Conservation (phyloP, 2,888 invertebrate genomes). For the Chydorus sphaericus region DNA sequence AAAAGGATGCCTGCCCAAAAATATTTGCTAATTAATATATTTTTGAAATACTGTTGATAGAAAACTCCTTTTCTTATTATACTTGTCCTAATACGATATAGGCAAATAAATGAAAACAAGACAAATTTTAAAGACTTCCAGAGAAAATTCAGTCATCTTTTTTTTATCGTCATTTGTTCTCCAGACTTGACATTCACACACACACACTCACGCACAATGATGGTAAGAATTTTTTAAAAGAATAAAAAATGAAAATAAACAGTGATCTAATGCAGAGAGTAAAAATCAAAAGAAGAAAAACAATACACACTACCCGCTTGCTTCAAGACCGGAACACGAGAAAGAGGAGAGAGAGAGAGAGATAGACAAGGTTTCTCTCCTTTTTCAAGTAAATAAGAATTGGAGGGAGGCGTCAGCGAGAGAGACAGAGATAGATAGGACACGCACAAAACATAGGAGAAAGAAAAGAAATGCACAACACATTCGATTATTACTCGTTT, state of each 20-base stretch:
- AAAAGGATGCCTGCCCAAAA: background rate
- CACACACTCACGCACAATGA: background rate
- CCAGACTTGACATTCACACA: background rate
- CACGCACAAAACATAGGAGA: background rate
- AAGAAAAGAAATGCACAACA: background rate
- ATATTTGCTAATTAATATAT: background rate
- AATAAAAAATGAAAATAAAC: background rate
- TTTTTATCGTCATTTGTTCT: background rate
- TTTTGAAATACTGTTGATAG: background rate
- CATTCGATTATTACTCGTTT: constrained; percentile 5
- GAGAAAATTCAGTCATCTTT: too few relatives aligned
- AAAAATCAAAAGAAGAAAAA: background rate
- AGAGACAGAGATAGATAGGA: background rate
- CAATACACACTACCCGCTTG: constrained; percentile 3
- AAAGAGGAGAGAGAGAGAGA: background rate
- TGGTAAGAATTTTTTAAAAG: background rate
- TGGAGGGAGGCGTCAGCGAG: too few relatives aligned
- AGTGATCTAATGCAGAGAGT: too few relatives aligned
- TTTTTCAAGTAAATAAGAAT: background rate
- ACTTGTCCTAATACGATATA: too few relatives aligned
- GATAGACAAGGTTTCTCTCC: background rate
- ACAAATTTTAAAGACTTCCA: too few relatives aligned
- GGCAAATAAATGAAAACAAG: too few relatives aligned
- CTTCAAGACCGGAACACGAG: background rate
- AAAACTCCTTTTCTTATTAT: too few relatives aligned